Percentiles rank a stretch among this genome's conserved stretches.
phyloP scores from a whole-genome alignment of 2,797 vertebrate species.

The Perodicticus potto region DNA sequence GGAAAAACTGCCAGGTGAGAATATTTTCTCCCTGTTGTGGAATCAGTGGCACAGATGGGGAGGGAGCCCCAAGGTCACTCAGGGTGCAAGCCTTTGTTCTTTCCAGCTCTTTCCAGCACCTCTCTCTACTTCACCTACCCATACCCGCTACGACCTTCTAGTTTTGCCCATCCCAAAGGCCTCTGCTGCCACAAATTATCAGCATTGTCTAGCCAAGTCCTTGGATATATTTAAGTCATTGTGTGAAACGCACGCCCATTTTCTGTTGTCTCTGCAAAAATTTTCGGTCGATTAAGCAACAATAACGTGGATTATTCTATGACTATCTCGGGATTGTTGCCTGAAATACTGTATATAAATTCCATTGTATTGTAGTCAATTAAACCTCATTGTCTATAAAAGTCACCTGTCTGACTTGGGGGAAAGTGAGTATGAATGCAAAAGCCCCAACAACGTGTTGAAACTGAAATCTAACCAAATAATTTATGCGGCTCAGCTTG shows the following conservation, averaged over 20 bases:
- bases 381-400: slow-evolving; percentile 84
- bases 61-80: rapidly evolving
- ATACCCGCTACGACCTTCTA: not conserved
- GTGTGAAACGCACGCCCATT: slow-evolving; percentile 74
- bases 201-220: slow-evolving; percentile 53
- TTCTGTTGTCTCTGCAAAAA: slow-evolving; percentile 78
- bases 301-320: slow-evolving; percentile 84
- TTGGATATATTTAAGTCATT: slow-evolving; percentile 79
- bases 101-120: not conserved
- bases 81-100: not conserved
- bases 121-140: not conserved
- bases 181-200: slow-evolving; percentile 57
- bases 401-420: slow-evolving; percentile 83
- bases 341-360: slow-evolving; percentile 82
- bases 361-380: slow-evolving; percentile 83
- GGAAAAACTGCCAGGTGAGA: not conserved
- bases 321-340: slow-evolving; percentile 78
- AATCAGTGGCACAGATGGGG: not conserved
- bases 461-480: slow-evolving; percentile 79
- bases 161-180: not conserved
- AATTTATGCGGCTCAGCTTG: slow-evolving; percentile 77
- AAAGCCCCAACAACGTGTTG: slow-evolving; percentile 80
- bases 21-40: not conserved
- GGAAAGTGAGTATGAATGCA: slow-evolving; percentile 67
- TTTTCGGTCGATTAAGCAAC: slow-evolving; percentile 86